Percentiles rank a stretch among this genome's conserved stretches.
phyloP scores from a whole-genome alignment of 2,888 invertebrate genomes.

The Lasioglossum malachurum region DNA sequence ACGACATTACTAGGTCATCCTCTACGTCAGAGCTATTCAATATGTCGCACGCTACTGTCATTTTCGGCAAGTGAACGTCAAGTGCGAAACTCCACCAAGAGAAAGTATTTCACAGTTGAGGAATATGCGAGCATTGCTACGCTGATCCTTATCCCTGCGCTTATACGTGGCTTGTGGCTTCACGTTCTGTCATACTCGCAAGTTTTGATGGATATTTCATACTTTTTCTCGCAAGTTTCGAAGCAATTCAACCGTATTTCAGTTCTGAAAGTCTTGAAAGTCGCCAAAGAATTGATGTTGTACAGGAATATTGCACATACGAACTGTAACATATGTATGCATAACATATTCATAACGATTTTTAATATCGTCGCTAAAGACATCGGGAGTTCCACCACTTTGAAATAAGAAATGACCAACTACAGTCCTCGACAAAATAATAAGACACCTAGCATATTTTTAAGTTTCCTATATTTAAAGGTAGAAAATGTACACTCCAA shows the following conservation, averaged over 20 bases:
- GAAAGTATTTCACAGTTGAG: slow-evolving; percentile 6
- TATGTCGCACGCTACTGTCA: neutral
- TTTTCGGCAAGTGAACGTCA: neutral
- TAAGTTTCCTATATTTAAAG: too few species aligned
- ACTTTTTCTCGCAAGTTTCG: slow-evolving; percentile 2
- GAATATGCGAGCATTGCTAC: neutral
- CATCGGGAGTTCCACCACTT: too few species aligned
- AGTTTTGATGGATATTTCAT: neutral
- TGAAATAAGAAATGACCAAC: too few species aligned
- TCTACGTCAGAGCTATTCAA: neutral
- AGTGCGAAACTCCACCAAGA: neutral
- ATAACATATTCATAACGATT: neutral
- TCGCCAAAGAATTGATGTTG: neutral
- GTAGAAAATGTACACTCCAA: too few species aligned
- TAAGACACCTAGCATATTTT: too few species aligned
- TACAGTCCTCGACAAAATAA: too few species aligned
- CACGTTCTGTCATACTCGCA: neutral
- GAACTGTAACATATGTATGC: neutral
- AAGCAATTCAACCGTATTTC: slow-evolving; percentile 6
- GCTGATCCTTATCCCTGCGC: slow-evolving; percentile 3
- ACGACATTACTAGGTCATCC: neutral
- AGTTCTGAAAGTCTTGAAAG: neutral
- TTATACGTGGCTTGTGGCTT: slow-evolving; percentile 1
- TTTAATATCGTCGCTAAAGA: too few species aligned
- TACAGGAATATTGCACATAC: neutral